Conservation (phyloP, 1,140 invertebrate species). For the Nephotettix cincticeps region DNA sequence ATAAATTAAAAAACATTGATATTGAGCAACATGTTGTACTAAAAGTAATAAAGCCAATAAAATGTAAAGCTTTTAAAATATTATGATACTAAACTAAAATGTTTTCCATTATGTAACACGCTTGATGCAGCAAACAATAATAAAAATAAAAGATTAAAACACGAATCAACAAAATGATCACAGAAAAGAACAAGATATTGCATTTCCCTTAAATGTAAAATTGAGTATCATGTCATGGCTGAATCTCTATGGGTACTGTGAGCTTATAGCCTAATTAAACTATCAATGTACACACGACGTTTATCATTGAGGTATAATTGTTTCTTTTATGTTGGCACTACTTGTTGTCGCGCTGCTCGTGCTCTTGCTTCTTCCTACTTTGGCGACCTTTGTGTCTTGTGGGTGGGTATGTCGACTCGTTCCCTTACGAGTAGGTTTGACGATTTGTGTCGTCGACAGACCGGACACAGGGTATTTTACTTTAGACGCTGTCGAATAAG, state of each 20-base stretch:
- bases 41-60: too few relatives aligned
- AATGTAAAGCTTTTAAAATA: too few relatives aligned
- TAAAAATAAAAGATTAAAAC: not conserved
- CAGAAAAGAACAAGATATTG: constrained; percentile 9
- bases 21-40: too few relatives aligned
- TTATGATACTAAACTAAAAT: too few relatives aligned
- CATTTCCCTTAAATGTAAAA: constrained; percentile 18
- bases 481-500: constrained; percentile 32
- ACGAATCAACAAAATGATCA: constrained; percentile 13
- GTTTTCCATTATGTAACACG: too few relatives aligned
- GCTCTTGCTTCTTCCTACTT: constrained; percentile 9
- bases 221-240: constrained; percentile 25
- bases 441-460: constrained; percentile 57
- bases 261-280: constrained; percentile 46
- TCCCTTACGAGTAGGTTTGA: constrained; percentile 56
- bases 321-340: constrained; percentile 9
- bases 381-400: not conserved
- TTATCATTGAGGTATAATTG: constrained; percentile 24
- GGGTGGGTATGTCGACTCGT: constrained; percentile 60
- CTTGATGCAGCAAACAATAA: not conserved
- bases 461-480: constrained; percentile 61
- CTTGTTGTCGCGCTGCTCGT: constrained; percentile 12
- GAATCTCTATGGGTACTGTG: constrained; percentile 50
- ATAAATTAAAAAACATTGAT: too few relatives aligned
- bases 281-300: not conserved